These are phyloP conservation scores for Nyctibius grandis DNA, from an alignment of 2,797 vertebrate species.

Conservation along the genomic window DNA sequence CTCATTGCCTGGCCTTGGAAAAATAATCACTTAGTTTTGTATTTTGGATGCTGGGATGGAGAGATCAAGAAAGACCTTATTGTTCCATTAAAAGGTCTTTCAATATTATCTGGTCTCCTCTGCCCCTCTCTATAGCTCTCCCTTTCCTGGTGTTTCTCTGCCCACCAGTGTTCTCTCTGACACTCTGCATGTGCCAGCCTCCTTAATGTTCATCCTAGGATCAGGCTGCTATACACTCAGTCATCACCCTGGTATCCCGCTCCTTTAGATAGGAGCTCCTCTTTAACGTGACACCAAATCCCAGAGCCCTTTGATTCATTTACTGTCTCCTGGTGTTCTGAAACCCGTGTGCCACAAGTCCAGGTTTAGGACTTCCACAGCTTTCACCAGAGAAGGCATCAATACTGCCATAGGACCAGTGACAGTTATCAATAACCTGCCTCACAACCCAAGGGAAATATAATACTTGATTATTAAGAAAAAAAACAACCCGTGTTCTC, in stretches of 20 bases:
- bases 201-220: neutral
- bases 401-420: neutral
- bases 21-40: neutral
- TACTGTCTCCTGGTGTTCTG: neutral
- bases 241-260: neutral
- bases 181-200: neutral
- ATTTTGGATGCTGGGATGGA: neutral
- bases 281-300: neutral
- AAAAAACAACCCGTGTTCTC: neutral
- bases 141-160: neutral
- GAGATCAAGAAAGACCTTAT: neutral
- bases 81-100: neutral
- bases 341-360: neutral
- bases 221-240: neutral
- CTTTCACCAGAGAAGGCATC: neutral
- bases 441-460: neutral
- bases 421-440: neutral
- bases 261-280: neutral
- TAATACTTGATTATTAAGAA: neutral
- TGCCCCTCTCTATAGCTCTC: neutral
- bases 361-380: neutral
- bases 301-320: neutral
- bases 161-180: too few species aligned
- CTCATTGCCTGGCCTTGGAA: neutral
- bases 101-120: neutral